A percentile compares a stretch with the other conserved stretches of the same genome.
Conservation (phyloP, 1,140 invertebrate genomes). For the Atta cephalotes region DNA sequence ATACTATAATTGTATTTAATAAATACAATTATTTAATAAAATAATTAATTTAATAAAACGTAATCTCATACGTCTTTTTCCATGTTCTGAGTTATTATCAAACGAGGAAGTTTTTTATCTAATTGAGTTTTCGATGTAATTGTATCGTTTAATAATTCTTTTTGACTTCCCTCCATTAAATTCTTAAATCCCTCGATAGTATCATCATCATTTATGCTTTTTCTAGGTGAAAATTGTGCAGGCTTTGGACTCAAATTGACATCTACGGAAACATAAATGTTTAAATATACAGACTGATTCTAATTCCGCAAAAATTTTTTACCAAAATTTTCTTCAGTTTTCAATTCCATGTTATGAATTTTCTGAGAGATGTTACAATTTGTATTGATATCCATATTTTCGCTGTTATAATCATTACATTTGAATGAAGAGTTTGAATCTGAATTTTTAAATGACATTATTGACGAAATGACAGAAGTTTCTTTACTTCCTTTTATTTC, state of each 20-base stretch:
- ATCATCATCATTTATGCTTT: neutral
- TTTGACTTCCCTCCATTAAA: neutral
- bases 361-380: constrained; percentile 6
- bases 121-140: neutral
- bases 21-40: too few species aligned
- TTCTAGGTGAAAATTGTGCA: neutral
- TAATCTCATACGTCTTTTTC: constrained; percentile 27
- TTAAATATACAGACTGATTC: neutral
- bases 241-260: neutral
- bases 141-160: constrained; percentile 16
- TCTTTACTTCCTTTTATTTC: constrained; percentile 37
- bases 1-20: too few species aligned
- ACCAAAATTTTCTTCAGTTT: constrained; percentile 24
- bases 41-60: neutral
- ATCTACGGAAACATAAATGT: constrained; percentile 8
- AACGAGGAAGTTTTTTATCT: neutral
- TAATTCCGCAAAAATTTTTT: constrained; percentile 4
- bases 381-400: neutral
- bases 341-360: neutral
- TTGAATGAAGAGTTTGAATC: neutral
- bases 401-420: neutral
- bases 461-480: neutral
- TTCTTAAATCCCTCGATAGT: neutral
- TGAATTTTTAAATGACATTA: neutral
- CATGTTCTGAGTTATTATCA: neutral